These are phyloP conservation scores for Synergus umbraculus DNA, from an alignment of 2,888 invertebrate genomes.

Conservation along the genomic window DNA sequence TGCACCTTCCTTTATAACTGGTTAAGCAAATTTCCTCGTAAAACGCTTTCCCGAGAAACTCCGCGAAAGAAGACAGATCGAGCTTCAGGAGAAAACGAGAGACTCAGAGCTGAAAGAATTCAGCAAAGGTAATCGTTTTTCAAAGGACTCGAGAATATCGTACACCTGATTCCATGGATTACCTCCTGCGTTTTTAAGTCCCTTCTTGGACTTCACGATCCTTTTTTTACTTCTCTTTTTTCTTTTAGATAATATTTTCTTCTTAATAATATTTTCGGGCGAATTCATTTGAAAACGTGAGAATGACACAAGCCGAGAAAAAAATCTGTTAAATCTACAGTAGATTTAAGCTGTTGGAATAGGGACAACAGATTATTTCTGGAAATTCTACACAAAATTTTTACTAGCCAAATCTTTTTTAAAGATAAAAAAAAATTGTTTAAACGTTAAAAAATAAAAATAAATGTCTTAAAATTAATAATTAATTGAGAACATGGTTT, in stretches of 20 bases:
- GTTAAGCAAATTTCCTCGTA: constrained; percentile 72
- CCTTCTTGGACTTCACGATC: background rate
- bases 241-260: background rate
- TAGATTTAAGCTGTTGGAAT: too few relatives aligned
- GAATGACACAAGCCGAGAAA: too few relatives aligned
- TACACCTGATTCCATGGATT: background rate
- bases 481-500: too few relatives aligned
- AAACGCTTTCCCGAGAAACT: constrained; percentile 67
- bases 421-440: too few relatives aligned
- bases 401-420: too few relatives aligned
- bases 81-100: constrained; percentile 27
- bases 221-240: background rate
- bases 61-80: constrained; percentile 2
- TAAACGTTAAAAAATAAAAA: too few relatives aligned
- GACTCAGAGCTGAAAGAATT: background rate
- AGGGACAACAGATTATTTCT: too few relatives aligned
- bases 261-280: too few relatives aligned
- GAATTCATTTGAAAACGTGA: too few relatives aligned
- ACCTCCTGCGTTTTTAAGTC: background rate
- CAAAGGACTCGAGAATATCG: background rate
- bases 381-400: too few relatives aligned
- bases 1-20: constrained; percentile 67
- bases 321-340: too few relatives aligned
- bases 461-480: too few relatives aligned
- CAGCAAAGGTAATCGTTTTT: constrained; percentile 39